A percentile compares a stretch with the other conserved stretches of the same genome.
Conservation (phyloP, 2,888 invertebrate genomes). For the Eurois occulta region DNA sequence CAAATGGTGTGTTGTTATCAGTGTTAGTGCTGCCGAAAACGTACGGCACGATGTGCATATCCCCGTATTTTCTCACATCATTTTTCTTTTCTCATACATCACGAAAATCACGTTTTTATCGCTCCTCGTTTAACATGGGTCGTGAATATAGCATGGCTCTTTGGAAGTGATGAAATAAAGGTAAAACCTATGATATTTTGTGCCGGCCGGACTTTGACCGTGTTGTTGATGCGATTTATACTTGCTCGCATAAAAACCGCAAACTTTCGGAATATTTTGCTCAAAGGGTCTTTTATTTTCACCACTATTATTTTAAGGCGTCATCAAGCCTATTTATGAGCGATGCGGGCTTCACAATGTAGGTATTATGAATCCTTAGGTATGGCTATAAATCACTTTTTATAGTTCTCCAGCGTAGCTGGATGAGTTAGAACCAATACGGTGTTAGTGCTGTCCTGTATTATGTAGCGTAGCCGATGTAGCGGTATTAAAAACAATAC, state of each 20-base stretch:
- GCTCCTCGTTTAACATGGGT: constrained; percentile 30
- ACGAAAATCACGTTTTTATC: constrained; percentile 57
- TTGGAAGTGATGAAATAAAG: constrained; percentile 62
- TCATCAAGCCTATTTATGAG: constrained; percentile 68
- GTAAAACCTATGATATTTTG: constrained; percentile 65
- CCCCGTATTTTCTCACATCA: constrained; percentile 33
- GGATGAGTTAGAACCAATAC: constrained; percentile 37
- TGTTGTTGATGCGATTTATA: constrained; percentile 78
- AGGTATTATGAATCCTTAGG: constrained; percentile 65
- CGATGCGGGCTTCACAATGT: constrained; percentile 78
- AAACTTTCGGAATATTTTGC: constrained; percentile 80
- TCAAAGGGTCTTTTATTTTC: constrained; percentile 79
- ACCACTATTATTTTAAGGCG: constrained; percentile 77
- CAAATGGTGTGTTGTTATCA: constrained; percentile 59
- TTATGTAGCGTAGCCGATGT: constrained; percentile 47
- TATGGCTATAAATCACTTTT: constrained; percentile 71
- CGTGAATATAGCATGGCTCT: constrained; percentile 50
- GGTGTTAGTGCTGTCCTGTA: constrained; percentile 5
- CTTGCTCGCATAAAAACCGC: constrained; percentile 79
- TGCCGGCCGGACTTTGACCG: constrained; percentile 58
- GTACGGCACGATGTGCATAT: constrained; percentile 39
- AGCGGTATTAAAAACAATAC: constrained; percentile 75
- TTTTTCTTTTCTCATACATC: constrained; percentile 37
- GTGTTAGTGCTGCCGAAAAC: constrained; percentile 31
- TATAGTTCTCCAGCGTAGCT: constrained; percentile 54